These are phyloP conservation scores for Peribatodes rhomboidaria DNA, from an alignment of 2,888 invertebrate genomes.

Conservation along the genomic window DNA sequence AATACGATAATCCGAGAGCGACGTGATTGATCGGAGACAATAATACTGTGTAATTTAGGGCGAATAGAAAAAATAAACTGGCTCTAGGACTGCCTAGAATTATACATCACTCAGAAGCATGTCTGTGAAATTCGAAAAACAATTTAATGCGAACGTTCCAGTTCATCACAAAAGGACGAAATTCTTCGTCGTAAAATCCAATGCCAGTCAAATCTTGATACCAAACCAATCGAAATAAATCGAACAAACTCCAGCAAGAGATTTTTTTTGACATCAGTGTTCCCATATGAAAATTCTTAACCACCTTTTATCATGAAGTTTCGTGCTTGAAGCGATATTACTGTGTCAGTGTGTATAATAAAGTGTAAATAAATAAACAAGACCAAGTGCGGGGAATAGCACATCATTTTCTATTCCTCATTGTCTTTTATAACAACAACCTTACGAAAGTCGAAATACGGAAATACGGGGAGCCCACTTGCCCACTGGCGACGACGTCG, in stretches of 20 bases:
- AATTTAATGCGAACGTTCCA: conserved; percentile 63
- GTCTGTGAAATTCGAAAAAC: conserved; percentile 49
- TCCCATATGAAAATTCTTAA: too few relatives aligned
- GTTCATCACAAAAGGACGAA: conserved; percentile 66
- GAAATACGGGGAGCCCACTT: too few relatives aligned
- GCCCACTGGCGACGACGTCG: too few relatives aligned
- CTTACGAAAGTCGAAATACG: too few relatives aligned
- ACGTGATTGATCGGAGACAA: conserved; percentile 57
- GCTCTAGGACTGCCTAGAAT: conserved; percentile 43
- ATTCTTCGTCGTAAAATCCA: conserved; percentile 64
- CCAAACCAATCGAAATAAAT: conserved; percentile 64
- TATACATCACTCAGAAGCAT: conserved; percentile 45
- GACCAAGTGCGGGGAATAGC: too few relatives aligned
- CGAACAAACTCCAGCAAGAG: conserved; percentile 18
- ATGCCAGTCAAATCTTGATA: conserved; percentile 56
- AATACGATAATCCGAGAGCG: conserved; percentile 52
- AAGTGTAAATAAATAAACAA: too few relatives aligned
- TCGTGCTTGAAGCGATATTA: too few relatives aligned
- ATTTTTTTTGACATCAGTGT: background rate
- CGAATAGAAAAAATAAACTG: conserved; percentile 45
- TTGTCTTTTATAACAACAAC: too few relatives aligned
- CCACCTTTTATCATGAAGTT: too few relatives aligned
- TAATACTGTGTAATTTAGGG: conserved; percentile 55
- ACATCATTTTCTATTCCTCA: too few relatives aligned
- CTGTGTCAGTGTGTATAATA: too few relatives aligned